phyloP scores from a whole-genome alignment of 92 coral and sea anemone genomes.

The Palythoa grandis region DNA sequence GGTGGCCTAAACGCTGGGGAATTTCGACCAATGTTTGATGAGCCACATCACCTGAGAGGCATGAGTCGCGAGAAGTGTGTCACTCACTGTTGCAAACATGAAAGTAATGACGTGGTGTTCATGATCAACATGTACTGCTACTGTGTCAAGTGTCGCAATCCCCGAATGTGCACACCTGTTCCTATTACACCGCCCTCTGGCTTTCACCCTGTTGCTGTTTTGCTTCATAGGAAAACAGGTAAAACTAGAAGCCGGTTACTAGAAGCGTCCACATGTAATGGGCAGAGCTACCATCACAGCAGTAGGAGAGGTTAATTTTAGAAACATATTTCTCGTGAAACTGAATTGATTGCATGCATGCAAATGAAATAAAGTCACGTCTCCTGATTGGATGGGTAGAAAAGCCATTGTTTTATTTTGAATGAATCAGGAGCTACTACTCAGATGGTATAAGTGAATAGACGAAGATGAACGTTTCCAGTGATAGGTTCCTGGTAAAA shows the following conservation, averaged over 20 bases:
- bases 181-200: conserved; percentile 70
- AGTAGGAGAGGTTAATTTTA: no score
- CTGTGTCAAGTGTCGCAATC: conserved; percentile 72
- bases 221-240: conserved; percentile 48
- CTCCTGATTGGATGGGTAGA: no score
- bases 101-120: conserved; percentile 68
- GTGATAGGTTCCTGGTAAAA: no score
- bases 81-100: conserved; percentile 68
- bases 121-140: conserved; percentile 81
- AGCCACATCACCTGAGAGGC: conserved; percentile 37
- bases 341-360: no score
- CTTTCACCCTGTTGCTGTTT: conserved; percentile 64
- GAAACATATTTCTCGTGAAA: no score
- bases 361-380: no score
- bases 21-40: conserved; percentile 71
- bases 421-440: no score
- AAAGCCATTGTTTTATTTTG: no score
- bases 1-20: conserved; percentile 73
- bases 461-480: no score
- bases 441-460: no score
- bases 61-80: conserved; percentile 73
- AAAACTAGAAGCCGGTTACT: not conserved
- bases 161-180: conserved; percentile 56
- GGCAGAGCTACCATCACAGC: no score
- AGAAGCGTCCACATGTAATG: no score